Base-by-base conservation (phyloP, 37 sponge, comb jelly and placozoan genomes). In the Eunapius fragilis region DNA sequence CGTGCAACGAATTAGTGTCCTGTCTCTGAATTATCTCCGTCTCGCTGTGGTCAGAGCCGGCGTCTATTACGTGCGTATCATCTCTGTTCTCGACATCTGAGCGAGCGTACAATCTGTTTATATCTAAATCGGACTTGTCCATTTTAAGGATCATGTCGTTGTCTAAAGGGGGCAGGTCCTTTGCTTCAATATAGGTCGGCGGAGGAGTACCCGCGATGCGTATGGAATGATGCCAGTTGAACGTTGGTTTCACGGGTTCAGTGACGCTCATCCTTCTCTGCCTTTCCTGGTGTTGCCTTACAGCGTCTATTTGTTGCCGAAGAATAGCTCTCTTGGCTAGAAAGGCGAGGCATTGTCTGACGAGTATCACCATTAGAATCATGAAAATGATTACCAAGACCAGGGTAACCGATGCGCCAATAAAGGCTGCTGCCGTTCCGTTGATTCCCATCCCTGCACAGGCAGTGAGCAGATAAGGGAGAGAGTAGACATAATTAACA, bases 181-280 rank as follows among this genome's bases (percentile, higher is more conserved):
- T 87, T 26, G 94, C 94, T 38, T 94, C 94, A 10, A 11, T 70
- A 38, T 94, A 94, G 25, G 79, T 74, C 0, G 94, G 94, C 27
- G 94, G 94, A 0, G 91, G 91, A 6, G 91, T 87, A 14, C 94
- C 94, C 0, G 76, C 91, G 23, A 94, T 94, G 2, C 91, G 70
- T 1, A 94, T 90, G 27, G 91, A 88, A 49, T 94, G 94, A 37
- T 90, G 94, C 94, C 94, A 94, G 89, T 94, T 89, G 81, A 90
- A 94, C 0, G 94, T 90, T 24, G 94, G 91, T 25, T 76, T 73
- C 23, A 90, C 88, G 0, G 94, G 89, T 45, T 87, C 92, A 0
- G 88, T 72, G 0, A 87, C 74, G 67, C 88, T 91, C 24, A 80
- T 80, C 48, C 87, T 25, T 79, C 88, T 79, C 76, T 80, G 68